Conservation (phyloP, 2,113 vertebrate genomes). For the Rousettus leschenaultii region DNA sequence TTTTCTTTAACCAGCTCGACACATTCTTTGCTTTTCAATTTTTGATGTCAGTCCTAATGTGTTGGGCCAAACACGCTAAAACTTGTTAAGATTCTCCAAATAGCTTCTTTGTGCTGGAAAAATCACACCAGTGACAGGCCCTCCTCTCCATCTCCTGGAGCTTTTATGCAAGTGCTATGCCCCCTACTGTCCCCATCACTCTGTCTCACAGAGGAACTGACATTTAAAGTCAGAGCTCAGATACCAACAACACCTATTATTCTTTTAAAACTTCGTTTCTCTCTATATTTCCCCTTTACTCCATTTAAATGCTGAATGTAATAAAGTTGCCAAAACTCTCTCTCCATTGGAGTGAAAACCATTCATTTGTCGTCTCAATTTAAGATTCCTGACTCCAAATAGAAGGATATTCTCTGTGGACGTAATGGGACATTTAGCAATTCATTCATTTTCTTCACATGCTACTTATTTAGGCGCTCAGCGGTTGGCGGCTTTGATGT, state of each 20-base stretch:
- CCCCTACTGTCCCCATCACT: constrained; percentile 40
- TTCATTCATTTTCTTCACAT: constrained; percentile 88
- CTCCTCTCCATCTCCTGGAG: neutral
- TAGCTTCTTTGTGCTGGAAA: constrained; percentile 45
- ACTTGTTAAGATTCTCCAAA: constrained; percentile 71
- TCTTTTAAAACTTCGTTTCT: constrained; percentile 71
- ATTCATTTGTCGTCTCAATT: constrained; percentile 84
- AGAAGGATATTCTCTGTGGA: constrained; percentile 84
- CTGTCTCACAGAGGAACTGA: constrained; percentile 47
- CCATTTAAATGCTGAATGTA: constrained; percentile 74
- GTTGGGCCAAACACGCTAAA: constrained; percentile 63
- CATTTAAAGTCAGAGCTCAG: constrained; percentile 34
- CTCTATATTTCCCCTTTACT: constrained; percentile 54
- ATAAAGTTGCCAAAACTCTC: constrained; percentile 82
- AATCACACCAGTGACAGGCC: constrained; percentile 64
- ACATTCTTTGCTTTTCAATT: constrained; percentile 70
- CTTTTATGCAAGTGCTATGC: constrained; percentile 51
- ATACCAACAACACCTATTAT: constrained; percentile 46
- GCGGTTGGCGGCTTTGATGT: constrained; percentile 87
- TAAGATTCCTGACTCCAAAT: constrained; percentile 83
- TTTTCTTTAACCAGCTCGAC: constrained; percentile 73
- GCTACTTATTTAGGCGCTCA: constrained; percentile 88
- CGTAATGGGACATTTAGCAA: constrained; percentile 88
- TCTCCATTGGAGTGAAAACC: constrained; percentile 83
- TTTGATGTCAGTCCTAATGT: constrained; percentile 74